Evolutionary conservation across 1,140 invertebrate species (phyloP).

Genomic region (Conus betulinus): DNA sequence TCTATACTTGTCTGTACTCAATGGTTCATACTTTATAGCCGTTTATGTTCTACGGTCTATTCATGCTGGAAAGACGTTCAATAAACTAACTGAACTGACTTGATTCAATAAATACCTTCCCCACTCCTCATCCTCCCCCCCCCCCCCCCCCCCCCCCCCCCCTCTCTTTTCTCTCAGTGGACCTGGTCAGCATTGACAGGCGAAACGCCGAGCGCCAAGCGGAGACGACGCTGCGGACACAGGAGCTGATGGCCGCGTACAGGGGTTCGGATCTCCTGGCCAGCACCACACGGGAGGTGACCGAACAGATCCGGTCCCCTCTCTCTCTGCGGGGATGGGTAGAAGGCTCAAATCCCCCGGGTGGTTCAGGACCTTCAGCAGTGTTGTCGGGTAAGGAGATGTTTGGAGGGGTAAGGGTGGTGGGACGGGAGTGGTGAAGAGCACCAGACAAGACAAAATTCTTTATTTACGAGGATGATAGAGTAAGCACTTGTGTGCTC

Average conservation of each 20-base stretch:
- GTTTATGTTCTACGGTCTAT: too few species aligned
- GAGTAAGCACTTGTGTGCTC: too few species aligned
- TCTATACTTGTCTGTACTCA: too few species aligned
- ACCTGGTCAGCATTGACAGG: conserved; percentile 61
- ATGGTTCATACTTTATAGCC: too few species aligned
- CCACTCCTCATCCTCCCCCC: background rate
- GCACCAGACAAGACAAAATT: too few species aligned
- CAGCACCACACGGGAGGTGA: conserved; percentile 52
- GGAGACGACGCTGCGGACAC: conserved; percentile 45
- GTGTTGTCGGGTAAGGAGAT: conserved; percentile 39
- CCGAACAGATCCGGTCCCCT: conserved; percentile 29
- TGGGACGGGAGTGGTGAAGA: background rate
- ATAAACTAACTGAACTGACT: too few species aligned
- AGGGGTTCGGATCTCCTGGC: conserved; percentile 55
- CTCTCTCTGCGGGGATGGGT: background rate
- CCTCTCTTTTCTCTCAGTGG: conserved; percentile 49
- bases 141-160: background rate
- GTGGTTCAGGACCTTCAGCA: conserved; percentile 46
- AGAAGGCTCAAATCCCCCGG: conserved; percentile 21
- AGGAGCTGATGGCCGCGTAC: conserved; percentile 51
- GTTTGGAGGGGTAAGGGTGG: too few species aligned
- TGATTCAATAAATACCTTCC: background rate
- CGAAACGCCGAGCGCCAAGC: conserved; percentile 47
- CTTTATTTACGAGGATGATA: too few species aligned
- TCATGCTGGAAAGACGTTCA: too few species aligned